phyloP scores from a whole-genome alignment of 1,140 invertebrate genomes.

The honey bee (Apis mellifera) region DNA sequence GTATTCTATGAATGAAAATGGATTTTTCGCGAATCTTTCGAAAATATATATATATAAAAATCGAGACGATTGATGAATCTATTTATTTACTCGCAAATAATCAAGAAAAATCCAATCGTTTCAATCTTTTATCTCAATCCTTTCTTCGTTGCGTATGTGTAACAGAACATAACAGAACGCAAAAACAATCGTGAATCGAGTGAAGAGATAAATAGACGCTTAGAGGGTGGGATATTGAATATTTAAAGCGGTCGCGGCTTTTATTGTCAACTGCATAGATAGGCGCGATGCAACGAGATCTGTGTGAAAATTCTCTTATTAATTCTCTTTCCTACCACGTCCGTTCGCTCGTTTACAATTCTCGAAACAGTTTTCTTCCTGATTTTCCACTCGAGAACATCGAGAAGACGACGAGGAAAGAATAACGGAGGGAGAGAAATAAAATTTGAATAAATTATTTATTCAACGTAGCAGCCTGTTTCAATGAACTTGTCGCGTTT shows the following conservation, averaged over 20 bases:
- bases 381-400: constrained; percentile 3
- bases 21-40: too few species aligned
- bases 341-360: constrained; percentile 64
- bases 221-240: neutral
- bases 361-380: constrained; percentile 29
- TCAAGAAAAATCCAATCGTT: too few species aligned
- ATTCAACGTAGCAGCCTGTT: constrained; percentile 54
- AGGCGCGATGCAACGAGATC: constrained; percentile 27
- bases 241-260: constrained; percentile 30
- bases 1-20: too few species aligned
- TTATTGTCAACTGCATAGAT: constrained; percentile 1
- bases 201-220: neutral
- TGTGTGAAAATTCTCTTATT: constrained; percentile 37
- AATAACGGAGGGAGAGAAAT: constrained; percentile 20
- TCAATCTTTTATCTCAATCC: neutral
- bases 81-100: too few species aligned
- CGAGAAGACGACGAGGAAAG: neutral
- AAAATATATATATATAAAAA: too few species aligned
- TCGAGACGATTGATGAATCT: too few species aligned
- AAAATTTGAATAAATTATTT: constrained; percentile 66
- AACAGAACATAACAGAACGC: too few species aligned
- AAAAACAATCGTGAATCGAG: neutral
- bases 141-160: too few species aligned
- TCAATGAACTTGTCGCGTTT: constrained; percentile 18
- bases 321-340: constrained; percentile 61